Evolutionary conservation across 2,113 vertebrate genomes (phyloP), one percentile per base, ranked within the genome.

Genomic region (Nycticebus coucang): DNA sequence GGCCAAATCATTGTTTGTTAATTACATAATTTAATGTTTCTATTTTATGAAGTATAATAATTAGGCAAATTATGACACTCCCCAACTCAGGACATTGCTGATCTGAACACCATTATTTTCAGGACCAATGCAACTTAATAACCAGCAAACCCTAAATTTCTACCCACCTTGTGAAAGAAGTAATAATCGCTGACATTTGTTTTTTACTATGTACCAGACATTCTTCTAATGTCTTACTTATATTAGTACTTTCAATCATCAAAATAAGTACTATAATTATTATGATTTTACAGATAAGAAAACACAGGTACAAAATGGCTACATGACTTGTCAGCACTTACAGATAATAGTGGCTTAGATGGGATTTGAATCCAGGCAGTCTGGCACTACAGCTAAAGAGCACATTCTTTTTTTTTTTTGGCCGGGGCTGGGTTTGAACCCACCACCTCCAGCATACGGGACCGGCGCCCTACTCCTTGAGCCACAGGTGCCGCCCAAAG

Each of bases 221-320:
- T 57, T 90, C 22, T 91, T 69, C 24, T 84, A 74, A 69, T 21
- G 28, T 66, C 71, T 87, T 72, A 74, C 12, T 89, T 88, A 79
- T 17, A 37, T 41, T 71, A 74, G 37, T 53, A 78, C 7, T 53
- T 21, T 84, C 82, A 77, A 53, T 88, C 24, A 66, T 92, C 66
- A 97, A 93, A 87, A 26, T 84, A 89, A 59, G 35, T 66, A 83
- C 53, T 62, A 41, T 71, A 57, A 84, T 87, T 72, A 87, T 28
- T 69, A 41, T 83, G 17, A 92, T 75, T 93, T 89, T 93, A 94
- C 11, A 94, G 41, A 83, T 28, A 77, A 68, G 30, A 12, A 77
- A 74, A 84, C 18, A 22, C 13, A 79, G 80, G 22, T 71, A 80
- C 17, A 89, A 81, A 93, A 77, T 84, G 45, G 4, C 57, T 89